Evolutionary conservation across 2,797 vertebrate genomes (phyloP).

Genomic region (Danio choprae): DNA sequence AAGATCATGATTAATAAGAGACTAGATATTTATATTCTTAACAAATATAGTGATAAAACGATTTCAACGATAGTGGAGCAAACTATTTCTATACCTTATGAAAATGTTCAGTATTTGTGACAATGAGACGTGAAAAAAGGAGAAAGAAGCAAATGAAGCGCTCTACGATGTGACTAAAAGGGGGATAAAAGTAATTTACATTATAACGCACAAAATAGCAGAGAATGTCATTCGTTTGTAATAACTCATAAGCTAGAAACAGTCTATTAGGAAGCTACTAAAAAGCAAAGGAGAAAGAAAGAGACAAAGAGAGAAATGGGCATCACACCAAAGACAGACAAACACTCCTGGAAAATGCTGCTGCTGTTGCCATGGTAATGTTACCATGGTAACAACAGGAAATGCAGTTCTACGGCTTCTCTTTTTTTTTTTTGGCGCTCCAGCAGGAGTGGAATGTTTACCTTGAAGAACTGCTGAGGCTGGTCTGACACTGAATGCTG

Average conservation of each 20-base stretch:
- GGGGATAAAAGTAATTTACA: not conserved
- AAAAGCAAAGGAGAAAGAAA: constrained; percentile 36
- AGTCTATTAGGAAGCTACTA: constrained; percentile 32
- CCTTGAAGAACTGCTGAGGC: constrained; percentile 47
- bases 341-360: constrained; percentile 57
- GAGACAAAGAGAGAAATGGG: constrained; percentile 53
- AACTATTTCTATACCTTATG: not conserved
- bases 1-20: constrained; percentile 47
- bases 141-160: not conserved
- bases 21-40: not conserved
- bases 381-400: constrained; percentile 64
- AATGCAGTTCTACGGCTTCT: constrained; percentile 58
- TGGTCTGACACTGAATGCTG: constrained; percentile 32
- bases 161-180: not conserved
- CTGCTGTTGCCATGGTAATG: constrained; percentile 61
- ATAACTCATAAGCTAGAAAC: constrained; percentile 22
- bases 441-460: constrained; percentile 54
- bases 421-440: constrained; percentile 29
- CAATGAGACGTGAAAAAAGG: not conserved
- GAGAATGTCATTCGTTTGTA: not conserved
- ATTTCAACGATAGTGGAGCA: not conserved
- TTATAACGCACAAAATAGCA: constrained; percentile 12
- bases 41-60: not conserved
- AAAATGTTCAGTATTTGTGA: not conserved
- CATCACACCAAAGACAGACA: constrained; percentile 56